Base-by-base conservation (phyloP, 2,888 invertebrate genomes). In the Oxystoma pomonae region DNA sequence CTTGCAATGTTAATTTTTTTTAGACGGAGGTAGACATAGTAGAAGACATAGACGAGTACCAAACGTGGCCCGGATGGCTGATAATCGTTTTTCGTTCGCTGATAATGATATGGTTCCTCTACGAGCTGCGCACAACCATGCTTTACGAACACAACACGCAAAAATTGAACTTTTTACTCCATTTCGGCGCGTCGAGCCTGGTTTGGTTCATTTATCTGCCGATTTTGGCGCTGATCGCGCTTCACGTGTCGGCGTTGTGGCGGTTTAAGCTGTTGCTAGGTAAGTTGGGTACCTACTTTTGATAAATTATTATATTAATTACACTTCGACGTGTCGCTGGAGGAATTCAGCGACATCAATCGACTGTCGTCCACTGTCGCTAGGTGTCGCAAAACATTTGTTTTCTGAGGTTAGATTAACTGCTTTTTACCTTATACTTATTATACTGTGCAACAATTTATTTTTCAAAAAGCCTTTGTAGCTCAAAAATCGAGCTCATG, bases 161-260 rank as follows among this genome's bases (percentile, higher is more conserved):
- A 72, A 95, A 96, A 78, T 83, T 96, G 49, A 92, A 96, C 78
- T 98, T 98, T 80, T 86, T 98, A 62, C 86, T 97, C 58, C 98
- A 98, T 79, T 95, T 98, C 80, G 98, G 97, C 61, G 98, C 98
- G 16, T 97, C 97, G 16, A 96, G 96, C 76, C 85, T 98, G 51
- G 98, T 98, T 12, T 98, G 98, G 98, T 97, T 98, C 77, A 94
- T 97, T 71, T 98, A 98, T 80, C 84, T 98, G 75, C 97, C 98
- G 12, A 91, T 97, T 65, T 90, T 98, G 69, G 97, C 96, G 61
- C 86, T 98, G 60, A 91, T 98, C 71, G 94, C 96, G 12, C 84
- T 96, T 61, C 94, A 96, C 82, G 91, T 98, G 61, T 95, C 95
- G 66, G 91, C 96, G 55, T 83, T 98, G 73, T 98, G 97, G 96